phyloP scores from a whole-genome alignment of 2,797 vertebrate species.

The Spea hammondii region DNA sequence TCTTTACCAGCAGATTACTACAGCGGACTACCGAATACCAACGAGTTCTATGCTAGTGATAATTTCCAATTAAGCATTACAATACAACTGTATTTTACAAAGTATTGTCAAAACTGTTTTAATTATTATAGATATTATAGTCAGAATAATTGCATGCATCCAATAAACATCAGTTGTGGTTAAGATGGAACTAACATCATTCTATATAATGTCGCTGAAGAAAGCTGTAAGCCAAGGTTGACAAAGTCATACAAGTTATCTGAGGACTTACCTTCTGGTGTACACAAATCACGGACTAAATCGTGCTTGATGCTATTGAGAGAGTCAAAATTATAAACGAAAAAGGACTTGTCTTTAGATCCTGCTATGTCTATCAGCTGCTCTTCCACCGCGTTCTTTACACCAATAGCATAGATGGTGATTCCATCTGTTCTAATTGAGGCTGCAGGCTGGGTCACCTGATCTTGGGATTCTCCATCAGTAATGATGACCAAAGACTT shows the following conservation, averaged over 20 bases:
- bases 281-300: slow-evolving; percentile 77
- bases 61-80: too few relatives aligned
- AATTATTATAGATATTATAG: too few relatives aligned
- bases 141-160: too few relatives aligned
- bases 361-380: slow-evolving; percentile 72
- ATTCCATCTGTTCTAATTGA: slow-evolving; percentile 64
- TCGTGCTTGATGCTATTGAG: slow-evolving; percentile 73
- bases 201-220: too few relatives aligned
- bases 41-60: too few relatives aligned
- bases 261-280: slow-evolving; percentile 69
- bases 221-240: too few relatives aligned
- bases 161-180: too few relatives aligned
- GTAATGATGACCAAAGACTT: slow-evolving; percentile 80
- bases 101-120: too few relatives aligned
- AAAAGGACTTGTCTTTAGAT: slow-evolving; percentile 66
- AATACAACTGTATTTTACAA: too few relatives aligned
- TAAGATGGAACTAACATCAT: too few relatives aligned
- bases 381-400: slow-evolving; percentile 60
- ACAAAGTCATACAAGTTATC: neutral
- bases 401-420: slow-evolving; percentile 74
- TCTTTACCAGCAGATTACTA: too few relatives aligned
- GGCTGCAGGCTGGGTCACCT: slow-evolving; percentile 66
- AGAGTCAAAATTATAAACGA: slow-evolving; percentile 76
- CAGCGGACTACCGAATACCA: too few relatives aligned
- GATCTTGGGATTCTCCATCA: slow-evolving; percentile 72